phyloP scores from a whole-genome alignment of 2,888 invertebrate species.

The Anoplius nigerrimus region DNA sequence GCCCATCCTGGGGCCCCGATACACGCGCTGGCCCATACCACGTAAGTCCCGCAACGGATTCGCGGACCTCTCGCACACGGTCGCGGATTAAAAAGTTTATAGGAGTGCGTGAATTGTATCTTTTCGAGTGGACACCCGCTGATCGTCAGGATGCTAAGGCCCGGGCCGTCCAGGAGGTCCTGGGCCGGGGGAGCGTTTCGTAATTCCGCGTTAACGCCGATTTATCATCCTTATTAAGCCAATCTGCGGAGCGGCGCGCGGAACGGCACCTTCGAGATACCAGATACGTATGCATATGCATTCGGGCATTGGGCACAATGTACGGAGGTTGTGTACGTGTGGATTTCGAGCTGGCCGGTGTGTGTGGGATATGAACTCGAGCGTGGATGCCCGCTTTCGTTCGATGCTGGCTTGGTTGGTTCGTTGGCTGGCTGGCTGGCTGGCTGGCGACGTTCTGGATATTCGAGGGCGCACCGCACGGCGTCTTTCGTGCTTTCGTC shows the following conservation, averaged over 20 bases:
- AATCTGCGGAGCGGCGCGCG: constrained; percentile 43
- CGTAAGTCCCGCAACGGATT: background rate
- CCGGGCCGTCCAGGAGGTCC: constrained; percentile 54
- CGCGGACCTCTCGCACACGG: constrained; percentile 5
- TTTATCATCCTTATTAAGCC: constrained; percentile 61
- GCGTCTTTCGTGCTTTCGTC: constrained; percentile 44
- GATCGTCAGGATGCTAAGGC: constrained; percentile 46
- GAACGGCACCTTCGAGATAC: constrained; percentile 36
- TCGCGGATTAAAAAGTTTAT: constrained; percentile 44
- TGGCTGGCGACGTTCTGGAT: constrained; percentile 12
- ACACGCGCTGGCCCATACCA: constrained; percentile 34
- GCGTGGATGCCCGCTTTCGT: background rate
- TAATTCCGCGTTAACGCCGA: constrained; percentile 58
- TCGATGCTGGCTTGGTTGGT: background rate
- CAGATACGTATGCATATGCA: constrained; percentile 22
- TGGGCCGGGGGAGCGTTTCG: constrained; percentile 36
- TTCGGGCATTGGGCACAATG: constrained; percentile 6
- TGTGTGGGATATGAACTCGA: too few relatives aligned
- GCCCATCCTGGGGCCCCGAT: too few relatives aligned
- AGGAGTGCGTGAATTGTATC: constrained; percentile 54
- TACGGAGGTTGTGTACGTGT: background rate
- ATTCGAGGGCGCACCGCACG: constrained; percentile 16
- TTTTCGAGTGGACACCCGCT: constrained; percentile 62
- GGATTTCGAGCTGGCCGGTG: too few relatives aligned
- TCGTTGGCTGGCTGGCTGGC: background rate